A percentile compares a stretch with the other conserved stretches of the same genome.
Evolutionary conservation across 2,888 invertebrate species (phyloP).

Genomic region (Philereme transversata): DNA sequence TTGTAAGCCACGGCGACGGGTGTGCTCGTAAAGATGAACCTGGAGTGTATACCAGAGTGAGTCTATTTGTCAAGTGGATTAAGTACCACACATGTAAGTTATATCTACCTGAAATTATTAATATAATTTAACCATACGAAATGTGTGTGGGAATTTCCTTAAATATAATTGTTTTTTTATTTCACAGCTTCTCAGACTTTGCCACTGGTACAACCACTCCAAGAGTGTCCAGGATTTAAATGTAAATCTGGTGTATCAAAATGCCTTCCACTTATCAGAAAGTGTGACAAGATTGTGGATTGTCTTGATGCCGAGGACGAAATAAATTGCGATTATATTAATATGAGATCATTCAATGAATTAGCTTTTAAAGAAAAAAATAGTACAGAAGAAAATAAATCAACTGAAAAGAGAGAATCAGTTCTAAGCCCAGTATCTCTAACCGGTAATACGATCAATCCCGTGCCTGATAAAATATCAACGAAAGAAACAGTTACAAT

Average conservation of each 20-base stretch:
- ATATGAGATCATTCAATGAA: slow-evolving; percentile 39
- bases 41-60: slow-evolving; percentile 92
- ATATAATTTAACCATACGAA: background rate
- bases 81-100: slow-evolving; percentile 83
- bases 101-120: background rate
- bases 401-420: slow-evolving; percentile 30
- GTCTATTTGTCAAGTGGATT: slow-evolving; percentile 90
- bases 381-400: slow-evolving; percentile 15
- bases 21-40: slow-evolving; percentile 92
- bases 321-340: slow-evolving; percentile 80
- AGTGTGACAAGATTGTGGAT: slow-evolving; percentile 89
- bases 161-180: slow-evolving; percentile 9
- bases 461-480: background rate
- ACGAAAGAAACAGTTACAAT: background rate
- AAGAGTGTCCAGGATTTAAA: slow-evolving; percentile 88
- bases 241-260: slow-evolving; percentile 87
- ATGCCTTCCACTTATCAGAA: slow-evolving; percentile 86
- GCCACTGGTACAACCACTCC: slow-evolving; percentile 79
- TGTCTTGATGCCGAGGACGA: slow-evolving; percentile 93
- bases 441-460: slow-evolving; percentile 1
- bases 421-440: background rate
- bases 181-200: slow-evolving; percentile 74
- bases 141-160: background rate
- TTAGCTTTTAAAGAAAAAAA: slow-evolving; percentile 3
- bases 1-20: slow-evolving; percentile 94